phyloP scores from a whole-genome alignment of 2,797 vertebrate species.

The Labroides dimidiatus region DNA sequence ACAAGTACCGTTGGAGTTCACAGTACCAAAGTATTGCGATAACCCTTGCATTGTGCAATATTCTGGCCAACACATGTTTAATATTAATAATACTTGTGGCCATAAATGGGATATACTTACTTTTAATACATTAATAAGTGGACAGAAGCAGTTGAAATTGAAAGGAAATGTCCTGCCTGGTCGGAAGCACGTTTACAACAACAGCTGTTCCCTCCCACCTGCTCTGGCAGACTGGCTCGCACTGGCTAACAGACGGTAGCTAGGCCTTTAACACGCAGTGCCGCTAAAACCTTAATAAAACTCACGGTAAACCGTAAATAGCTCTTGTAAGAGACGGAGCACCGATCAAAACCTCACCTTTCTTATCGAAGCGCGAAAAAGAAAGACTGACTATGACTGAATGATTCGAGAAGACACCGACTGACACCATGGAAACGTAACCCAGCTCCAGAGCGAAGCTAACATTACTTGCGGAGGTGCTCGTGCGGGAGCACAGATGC shows the following conservation, averaged over 20 bases:
- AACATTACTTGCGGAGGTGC: constrained; percentile 18
- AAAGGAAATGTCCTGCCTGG: constrained; percentile 43
- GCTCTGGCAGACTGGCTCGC: constrained; percentile 58
- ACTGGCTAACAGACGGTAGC: constrained; percentile 59
- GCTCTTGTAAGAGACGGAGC: accelerated
- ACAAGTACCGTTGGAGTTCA: too few species aligned
- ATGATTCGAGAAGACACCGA: constrained; percentile 1
- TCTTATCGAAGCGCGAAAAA: background rate
- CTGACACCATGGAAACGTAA: constrained; percentile 74
- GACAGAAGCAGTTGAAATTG: background rate
- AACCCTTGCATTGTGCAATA: too few species aligned
- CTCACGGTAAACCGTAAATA: background rate
- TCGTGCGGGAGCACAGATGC: constrained; percentile 49
- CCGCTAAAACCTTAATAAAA: constrained; percentile 31
- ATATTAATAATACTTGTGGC: accelerated
- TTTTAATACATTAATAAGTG: too few species aligned
- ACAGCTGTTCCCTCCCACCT: constrained; percentile 80
- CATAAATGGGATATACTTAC: background rate
- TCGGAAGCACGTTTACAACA: constrained; percentile 69
- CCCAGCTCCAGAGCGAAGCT: constrained; percentile 48
- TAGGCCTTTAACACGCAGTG: constrained; percentile 79
- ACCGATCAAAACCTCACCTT: background rate
- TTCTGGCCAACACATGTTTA: background rate
- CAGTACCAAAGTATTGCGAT: too few species aligned
- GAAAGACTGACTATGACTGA: background rate